Evolutionary conservation across 1,140 invertebrate genomes (phyloP).

Genomic region (Callitettix versicolor): DNA sequence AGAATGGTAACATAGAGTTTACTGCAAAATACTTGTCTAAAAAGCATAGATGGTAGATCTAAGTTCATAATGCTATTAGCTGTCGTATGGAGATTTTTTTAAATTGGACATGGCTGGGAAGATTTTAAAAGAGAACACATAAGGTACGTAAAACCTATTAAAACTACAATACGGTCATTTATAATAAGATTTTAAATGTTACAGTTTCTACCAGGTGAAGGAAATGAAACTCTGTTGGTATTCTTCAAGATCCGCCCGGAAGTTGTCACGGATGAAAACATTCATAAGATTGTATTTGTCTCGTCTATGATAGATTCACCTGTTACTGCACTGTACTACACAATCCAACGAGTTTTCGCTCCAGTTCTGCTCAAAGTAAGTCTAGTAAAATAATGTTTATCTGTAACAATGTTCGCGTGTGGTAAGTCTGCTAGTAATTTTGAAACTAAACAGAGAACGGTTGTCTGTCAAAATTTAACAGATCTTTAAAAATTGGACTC

Average conservation of each 20-base stretch:
- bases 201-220: slow-evolving; percentile 3
- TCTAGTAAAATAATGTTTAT: background rate
- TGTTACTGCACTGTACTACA: slow-evolving; percentile 40
- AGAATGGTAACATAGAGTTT: no score
- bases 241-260: slow-evolving; percentile 45
- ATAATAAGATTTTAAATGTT: no score
- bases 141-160: no score
- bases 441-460: background rate
- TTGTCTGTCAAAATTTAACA: background rate
- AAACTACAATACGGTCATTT: no score
- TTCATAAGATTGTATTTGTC: slow-evolving; percentile 39
- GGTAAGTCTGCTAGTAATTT: background rate
- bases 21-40: no score
- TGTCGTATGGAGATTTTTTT: no score
- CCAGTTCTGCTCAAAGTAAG: slow-evolving; percentile 36
- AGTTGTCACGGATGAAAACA: slow-evolving; percentile 42
- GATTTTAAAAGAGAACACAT: no score
- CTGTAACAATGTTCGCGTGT: background rate
- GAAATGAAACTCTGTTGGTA: slow-evolving; percentile 29
- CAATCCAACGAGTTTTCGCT: slow-evolving; percentile 40
- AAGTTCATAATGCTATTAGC: no score
- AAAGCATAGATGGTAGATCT: no score
- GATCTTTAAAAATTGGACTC: no score
- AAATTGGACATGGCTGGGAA: no score
- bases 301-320: slow-evolving; percentile 46